Evolutionary conservation across 2,113 vertebrate genomes (phyloP), one percentile per base, ranked within the genome.

Genomic region (Siniperca knerii): DNA sequence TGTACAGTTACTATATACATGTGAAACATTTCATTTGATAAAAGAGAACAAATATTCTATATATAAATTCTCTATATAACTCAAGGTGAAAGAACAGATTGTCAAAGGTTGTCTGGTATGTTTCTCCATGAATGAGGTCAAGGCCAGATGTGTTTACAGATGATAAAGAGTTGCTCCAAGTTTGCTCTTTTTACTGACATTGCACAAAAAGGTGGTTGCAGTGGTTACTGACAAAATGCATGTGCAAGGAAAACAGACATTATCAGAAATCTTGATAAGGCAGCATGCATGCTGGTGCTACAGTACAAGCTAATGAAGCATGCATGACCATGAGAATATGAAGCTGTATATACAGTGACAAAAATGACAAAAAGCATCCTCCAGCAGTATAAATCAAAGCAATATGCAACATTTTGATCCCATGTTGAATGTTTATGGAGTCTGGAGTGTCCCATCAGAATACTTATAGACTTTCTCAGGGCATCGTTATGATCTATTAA

Each of bases 231-330:
- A 61, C 12, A 60, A 79, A 83, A 62, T 12, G 60, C 82, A 61
- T 44, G 21, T 21, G 52, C 61, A 66, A 67, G 37, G 18, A 80
- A 48, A 82, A 57, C 55, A 71, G 25, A 73, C 72, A 23, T 55
- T 76, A 90, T 88, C 92, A 79, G 68, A 72, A n/a, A 89, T 89
- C 84, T 86, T 87, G 90, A 90, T 92, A 87, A 84, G 81, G 67
- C 37, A 37, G 48, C 44, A 2, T 8, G 46, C 68, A 68, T 46
- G 68, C 72, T 60, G 29, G 20, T 60, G 81, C 50, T 50, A 3
- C 29, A 64, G 29, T 9, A 67, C 35, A 66, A 29, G 50, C 29
- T 6, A n/a, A 46, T 37, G 16, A 65, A 40, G 48, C 15, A 0
- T 77, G 74, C 68, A 84, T 13, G 54, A 37, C 25, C 74, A 50